Evolutionary conservation across 2,113 vertebrate genomes (phyloP).

Genomic region (Propithecus coquereli): DNA sequence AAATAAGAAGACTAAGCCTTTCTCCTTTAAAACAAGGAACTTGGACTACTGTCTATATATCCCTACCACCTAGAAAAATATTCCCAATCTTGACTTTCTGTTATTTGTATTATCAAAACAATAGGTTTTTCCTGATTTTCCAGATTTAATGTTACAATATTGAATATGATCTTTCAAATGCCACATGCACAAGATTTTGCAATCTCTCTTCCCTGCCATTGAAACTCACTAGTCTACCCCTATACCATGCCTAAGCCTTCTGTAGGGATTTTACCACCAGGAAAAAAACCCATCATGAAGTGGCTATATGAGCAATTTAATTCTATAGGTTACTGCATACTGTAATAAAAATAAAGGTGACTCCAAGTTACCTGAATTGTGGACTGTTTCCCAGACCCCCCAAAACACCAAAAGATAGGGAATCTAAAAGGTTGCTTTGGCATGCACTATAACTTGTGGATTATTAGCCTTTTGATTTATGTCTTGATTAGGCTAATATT

Average conservation of each 20-base stretch:
- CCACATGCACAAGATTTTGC: not conserved
- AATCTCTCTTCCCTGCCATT: not conserved
- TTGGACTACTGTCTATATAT: not conserved
- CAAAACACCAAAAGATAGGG: not conserved
- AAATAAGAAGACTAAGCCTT: not conserved
- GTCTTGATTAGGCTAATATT: constrained; percentile 20
- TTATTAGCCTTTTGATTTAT: constrained; percentile 25
- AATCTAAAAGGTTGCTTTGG: not conserved
- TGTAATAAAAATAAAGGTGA: constrained; percentile 35
- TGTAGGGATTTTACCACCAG: not conserved
- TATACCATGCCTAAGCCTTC: not conserved
- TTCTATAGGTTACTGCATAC: not conserved
- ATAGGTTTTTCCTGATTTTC: not conserved
- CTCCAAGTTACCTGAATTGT: not conserved
- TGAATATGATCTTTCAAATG: not conserved
- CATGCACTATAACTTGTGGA: not conserved
- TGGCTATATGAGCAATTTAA: not conserved
- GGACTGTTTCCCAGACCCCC: not conserved
- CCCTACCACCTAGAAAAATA: not conserved
- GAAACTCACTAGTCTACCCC: not conserved
- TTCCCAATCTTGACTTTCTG: not conserved
- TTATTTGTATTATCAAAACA: not conserved
- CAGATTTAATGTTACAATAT: not conserved
- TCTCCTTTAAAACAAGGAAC: not conserved
- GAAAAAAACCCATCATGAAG: not conserved